Base-by-base conservation (phyloP, 2,113 vertebrate species). In the rabbit (Oryctolagus cuniculus) region DNA sequence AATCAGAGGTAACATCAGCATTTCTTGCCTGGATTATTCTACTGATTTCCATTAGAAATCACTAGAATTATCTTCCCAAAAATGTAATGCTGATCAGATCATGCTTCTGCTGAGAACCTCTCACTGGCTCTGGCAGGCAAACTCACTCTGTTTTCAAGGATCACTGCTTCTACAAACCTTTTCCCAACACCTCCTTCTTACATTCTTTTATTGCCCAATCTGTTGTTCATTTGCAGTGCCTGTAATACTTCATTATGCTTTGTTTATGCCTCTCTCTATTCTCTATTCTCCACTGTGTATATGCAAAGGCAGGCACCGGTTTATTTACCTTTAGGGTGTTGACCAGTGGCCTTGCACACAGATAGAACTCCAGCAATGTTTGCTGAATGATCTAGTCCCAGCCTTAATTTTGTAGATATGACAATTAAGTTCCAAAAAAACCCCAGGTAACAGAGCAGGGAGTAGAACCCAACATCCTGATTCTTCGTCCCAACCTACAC, bases 351-450 rank as follows among this genome's bases (percentile, higher is more conserved):
- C 72, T 94, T 87, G 21, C 11, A 95, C 16, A 91, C 17, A 94
- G 36, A 92, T 36, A 36, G 15, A 88, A 31, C 74, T 79, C 70
- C 72, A 89, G 74, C 61, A 93, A 10, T 85, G 95, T 64, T 2
- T 89, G 44, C 36, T 87, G 44, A 96, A 94, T 58, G 44, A 88
- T 90, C 49, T 94, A 92, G 49, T 77, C 27, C n/a, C 51, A 75
- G 49, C 34, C 53, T 85, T 85, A 85, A 90, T 87, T 95, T 86
- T 90, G 89, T 12, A 85, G 53, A 90, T 67, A 36, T 31, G 49
- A 94, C 94, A 91, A 93, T 27, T 38, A 67, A 94, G 69, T 94
- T 21, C 51, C 44, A 96, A 58, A 92, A 73, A 93, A 93, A 44
- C 61, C 36, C 84, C 36, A 87, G 79, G 29, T 9, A 95, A 63